These are phyloP conservation scores for Etheostoma nigrum DNA, from an alignment of 2,797 vertebrate genomes.

Conservation along the genomic window DNA sequence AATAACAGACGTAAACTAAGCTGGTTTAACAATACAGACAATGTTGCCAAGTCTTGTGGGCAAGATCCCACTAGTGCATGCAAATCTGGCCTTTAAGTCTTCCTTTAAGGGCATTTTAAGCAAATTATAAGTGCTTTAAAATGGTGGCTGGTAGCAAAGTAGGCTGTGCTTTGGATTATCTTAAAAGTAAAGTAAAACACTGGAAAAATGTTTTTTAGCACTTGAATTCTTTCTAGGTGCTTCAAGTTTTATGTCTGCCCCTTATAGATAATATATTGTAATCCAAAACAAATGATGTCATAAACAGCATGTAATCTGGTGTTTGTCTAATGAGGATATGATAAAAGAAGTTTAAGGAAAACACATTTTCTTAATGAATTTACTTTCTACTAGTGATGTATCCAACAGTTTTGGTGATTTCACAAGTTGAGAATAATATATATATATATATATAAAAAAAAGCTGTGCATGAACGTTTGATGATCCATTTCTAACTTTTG, in stretches of 20 bases:
- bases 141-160: background rate
- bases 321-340: background rate
- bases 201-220: too few relatives aligned
- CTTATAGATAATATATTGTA: too few relatives aligned
- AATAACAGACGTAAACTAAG: constrained; percentile 17
- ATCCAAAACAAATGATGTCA: too few relatives aligned
- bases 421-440: background rate
- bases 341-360: too few relatives aligned
- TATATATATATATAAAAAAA: background rate
- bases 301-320: too few relatives aligned
- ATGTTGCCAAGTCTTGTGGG: constrained; percentile 18
- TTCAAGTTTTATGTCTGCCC: too few relatives aligned
- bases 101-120: background rate
- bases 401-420: background rate
- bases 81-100: constrained; percentile 12
- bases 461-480: background rate
- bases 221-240: too few relatives aligned
- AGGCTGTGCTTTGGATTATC: too few relatives aligned
- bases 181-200: too few relatives aligned
- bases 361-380: too few relatives aligned
- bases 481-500: background rate
- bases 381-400: too few relatives aligned
- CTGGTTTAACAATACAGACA: constrained; percentile 24
- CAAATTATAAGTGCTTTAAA: background rate
- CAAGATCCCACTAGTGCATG: background rate